Percentiles rank a stretch among this genome's conserved stretches.
Evolutionary conservation across 2,888 invertebrate genomes (phyloP).

Genomic region (Thera britannica): DNA sequence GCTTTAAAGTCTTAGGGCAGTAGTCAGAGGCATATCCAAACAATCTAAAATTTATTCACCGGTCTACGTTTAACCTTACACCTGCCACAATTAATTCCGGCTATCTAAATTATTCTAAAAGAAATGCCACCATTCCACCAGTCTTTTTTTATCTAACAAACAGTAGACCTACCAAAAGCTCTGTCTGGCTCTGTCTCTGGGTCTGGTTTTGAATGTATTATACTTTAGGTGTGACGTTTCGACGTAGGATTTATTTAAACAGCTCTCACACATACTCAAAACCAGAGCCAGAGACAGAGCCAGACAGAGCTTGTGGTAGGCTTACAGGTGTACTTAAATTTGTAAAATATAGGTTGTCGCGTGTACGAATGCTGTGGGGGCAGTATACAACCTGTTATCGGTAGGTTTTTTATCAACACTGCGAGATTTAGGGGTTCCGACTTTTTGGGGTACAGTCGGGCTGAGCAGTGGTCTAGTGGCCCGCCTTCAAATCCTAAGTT

Average conservation of each 20-base stretch:
- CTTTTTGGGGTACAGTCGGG: too few species aligned
- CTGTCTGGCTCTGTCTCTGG: too few species aligned
- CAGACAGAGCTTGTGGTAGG: too few species aligned
- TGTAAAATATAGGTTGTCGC: slow-evolving; percentile 34
- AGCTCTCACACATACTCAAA: too few species aligned
- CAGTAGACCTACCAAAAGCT: not conserved
- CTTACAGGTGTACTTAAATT: slow-evolving; percentile 27
- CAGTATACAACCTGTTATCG: slow-evolving; percentile 61
- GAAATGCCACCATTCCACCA: not conserved
- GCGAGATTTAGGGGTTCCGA: too few species aligned
- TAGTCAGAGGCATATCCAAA: not conserved
- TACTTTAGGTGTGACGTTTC: too few species aligned
- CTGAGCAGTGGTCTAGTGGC: too few species aligned
- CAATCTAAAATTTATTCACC: not conserved
- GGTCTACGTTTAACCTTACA: not conserved
- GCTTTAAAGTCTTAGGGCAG: too few species aligned
- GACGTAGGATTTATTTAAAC: too few species aligned
- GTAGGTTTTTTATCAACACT: slow-evolving; percentile 54
- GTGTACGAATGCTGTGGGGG: slow-evolving; percentile 19
- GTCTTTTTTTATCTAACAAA: slow-evolving; percentile 17
- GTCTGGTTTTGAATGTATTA: too few species aligned
- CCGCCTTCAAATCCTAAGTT: too few species aligned
- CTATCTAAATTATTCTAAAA: slow-evolving; percentile 18
- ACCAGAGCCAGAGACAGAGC: too few species aligned
- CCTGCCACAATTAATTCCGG: not conserved